Conservation (phyloP, 1,140 invertebrate species). For the Apis laboriosa region DNA sequence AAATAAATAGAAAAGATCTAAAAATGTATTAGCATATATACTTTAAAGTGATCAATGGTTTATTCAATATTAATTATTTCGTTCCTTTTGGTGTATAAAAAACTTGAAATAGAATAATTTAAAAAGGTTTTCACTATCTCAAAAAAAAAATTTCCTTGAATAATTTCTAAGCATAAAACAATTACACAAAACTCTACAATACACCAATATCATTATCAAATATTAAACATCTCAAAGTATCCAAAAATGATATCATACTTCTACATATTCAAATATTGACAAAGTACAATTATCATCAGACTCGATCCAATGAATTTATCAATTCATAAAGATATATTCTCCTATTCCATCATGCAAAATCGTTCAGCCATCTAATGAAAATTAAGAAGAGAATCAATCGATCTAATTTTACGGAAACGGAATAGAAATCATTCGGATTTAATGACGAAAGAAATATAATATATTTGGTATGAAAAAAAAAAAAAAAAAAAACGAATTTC, state of each 20-base stretch:
- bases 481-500: neutral
- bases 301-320: neutral
- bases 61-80: neutral
- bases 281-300: neutral
- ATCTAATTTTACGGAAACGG: too few relatives aligned
- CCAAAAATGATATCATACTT: neutral
- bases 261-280: neutral
- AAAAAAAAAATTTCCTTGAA: neutral
- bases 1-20: neutral
- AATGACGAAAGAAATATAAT: neutral
- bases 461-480: neutral
- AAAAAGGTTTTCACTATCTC: neutral
- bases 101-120: neutral
- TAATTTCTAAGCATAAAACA: neutral
- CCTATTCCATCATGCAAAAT: neutral
- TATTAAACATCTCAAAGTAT: neutral
- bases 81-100: neutral
- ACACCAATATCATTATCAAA: neutral
- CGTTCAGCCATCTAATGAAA: fast-evolving
- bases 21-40: neutral
- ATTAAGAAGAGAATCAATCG: neutral
- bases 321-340: neutral
- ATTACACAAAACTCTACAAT: neutral
- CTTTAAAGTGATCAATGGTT: neutral
- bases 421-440: neutral